Evolutionary conservation across 2,888 invertebrate species (phyloP).

Genomic region (Frankliniella fusca): DNA sequence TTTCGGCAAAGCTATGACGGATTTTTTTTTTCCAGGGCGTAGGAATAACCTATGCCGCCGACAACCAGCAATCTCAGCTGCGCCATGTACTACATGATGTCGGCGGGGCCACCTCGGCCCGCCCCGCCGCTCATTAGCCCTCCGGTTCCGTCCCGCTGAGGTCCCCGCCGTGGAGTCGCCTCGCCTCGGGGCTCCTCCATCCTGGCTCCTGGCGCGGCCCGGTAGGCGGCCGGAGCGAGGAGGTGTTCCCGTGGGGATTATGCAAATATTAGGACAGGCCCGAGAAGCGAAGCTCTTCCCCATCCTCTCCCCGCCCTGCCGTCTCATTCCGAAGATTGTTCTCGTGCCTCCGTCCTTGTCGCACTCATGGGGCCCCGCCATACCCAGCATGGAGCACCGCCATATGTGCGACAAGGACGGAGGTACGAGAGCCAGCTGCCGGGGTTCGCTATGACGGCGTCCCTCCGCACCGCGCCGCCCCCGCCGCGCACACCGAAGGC

Average conservation of each 20-base stretch:
- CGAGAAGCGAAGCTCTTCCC: background rate
- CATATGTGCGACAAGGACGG: too few species aligned
- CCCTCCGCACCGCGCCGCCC: too few species aligned
- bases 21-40: background rate
- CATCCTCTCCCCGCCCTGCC: background rate
- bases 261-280: slow-evolving; percentile 6
- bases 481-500: too few species aligned
- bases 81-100: background rate
- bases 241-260: background rate
- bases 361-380: too few species aligned
- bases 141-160: too few species aligned
- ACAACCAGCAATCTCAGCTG: background rate
- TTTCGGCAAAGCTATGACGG: background rate
- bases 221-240: background rate
- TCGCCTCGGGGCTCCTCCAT: background rate
- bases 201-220: background rate
- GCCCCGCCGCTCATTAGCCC: too few species aligned
- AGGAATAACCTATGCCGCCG: background rate
- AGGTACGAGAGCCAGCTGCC: too few species aligned
- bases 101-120: background rate
- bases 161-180: background rate
- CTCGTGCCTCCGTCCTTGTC: too few species aligned
- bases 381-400: too few species aligned
- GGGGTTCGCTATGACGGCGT: too few species aligned
- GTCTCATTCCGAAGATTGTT: background rate